Base-by-base conservation (phyloP, 2,888 invertebrate species). In the Seira musarum region DNA sequence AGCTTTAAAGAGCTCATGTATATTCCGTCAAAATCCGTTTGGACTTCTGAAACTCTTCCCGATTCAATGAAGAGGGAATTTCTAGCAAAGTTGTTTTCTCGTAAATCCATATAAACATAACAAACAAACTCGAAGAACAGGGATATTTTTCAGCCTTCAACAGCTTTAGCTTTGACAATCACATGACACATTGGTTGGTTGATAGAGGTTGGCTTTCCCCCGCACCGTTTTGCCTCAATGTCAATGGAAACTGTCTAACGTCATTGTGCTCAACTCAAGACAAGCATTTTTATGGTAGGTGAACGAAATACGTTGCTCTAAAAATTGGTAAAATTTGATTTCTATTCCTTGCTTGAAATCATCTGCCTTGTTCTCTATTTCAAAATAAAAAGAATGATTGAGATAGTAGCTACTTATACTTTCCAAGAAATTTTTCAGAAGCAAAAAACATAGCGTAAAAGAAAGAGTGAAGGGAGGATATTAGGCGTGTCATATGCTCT, bases 111-210 rank as follows among this genome's bases (percentile, higher is more conserved):
- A 40, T 40, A 13, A 40, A 13, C 13, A 40, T n/a, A 40, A 13
- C 40, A 40, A 40, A 40, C 40, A 6, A 6, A 40, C 13, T 5
- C 40, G 40, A 40, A 13, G 57, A 17, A 57, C 69, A 49, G 13
- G 35, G 35, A 69, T 69, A 13, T 30, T 69, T n/a, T 24, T 60
- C 35, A 19, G n/a, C 60, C 60, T 60, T 69, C 60, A 57, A 25
- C 30, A 35, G 60, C 10, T n/a, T n/a, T n/a, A n/a, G n/a, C n/a
- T 60, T 35, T 69, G 60, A 57, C 60, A 69, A 60, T 57, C 25
- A 69, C 57, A 19, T 69, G 69, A 57, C 60, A 35, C 17, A 10
- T 17, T 57, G 57, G n/a, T n/a, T n/a, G n/a, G 57, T 57, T 57
- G 57, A 57, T 57, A 57, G n/a, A 57, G 57, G 57, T 57, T 57